Evolutionary conservation across 2,797 vertebrate species (phyloP), one percentile per base, ranked within the genome.

Genomic region (Apogon hyalosoma): DNA sequence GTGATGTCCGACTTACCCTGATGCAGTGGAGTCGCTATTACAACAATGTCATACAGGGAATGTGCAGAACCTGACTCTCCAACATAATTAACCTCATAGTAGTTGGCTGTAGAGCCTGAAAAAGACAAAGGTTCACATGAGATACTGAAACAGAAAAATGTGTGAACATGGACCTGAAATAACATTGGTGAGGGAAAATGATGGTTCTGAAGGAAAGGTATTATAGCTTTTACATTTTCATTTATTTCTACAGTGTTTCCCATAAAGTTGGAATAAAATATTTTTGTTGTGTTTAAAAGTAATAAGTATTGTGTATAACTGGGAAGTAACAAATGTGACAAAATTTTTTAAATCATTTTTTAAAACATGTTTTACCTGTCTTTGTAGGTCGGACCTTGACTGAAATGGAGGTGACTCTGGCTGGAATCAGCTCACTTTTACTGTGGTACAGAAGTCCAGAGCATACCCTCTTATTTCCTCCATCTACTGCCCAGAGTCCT

Each of bases 381-480:
- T 83, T 93, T 1, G 81, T 85, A 1, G 91, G 90, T 43, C 94
- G 92, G 40, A 51, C 83, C 77, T 95, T 98, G 14, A 92, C 65
- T 41, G 94, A 89, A 56, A 99, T 79, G 7, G 93, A 88, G 0
- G 94, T 91, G 7, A 99, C 97, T 0, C 80, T 93, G 28, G 91
- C 95, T 0, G 88, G 18, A 75, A 98, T 92, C 42, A 98, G 88
- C 7, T 96, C 93, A 2, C 95, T 94, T 87, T 95, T 97, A 68
- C 96, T 95, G 68, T 95, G 60, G 57, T 93, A 95, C 48, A 99
- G 80, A 14, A 99, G 95, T 10, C 96, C 95, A 0, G 81, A 88
- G 51, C 97, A 98, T 41, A 98, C 94, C 0, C 88, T 90, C 67
- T 95, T 96, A 81, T 99, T 99, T 0, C 98, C 98, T 6, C 95